Conservation (phyloP, 2,888 invertebrate genomes). For the Eupithecia tripunctaria region DNA sequence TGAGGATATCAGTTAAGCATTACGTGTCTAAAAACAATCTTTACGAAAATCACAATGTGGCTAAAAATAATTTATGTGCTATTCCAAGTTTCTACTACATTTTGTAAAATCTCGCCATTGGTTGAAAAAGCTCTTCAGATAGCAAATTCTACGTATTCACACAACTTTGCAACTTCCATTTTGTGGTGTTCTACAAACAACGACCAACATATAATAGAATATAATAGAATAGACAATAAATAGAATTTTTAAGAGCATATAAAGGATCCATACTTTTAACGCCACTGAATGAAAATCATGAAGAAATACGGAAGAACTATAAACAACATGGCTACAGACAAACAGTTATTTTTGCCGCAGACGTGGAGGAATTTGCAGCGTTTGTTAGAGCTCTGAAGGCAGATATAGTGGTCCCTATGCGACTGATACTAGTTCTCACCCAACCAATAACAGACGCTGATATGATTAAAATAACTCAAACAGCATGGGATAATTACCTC, state of each 20-base stretch:
- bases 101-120: constrained; percentile 23
- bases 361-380: constrained; percentile 50
- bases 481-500: constrained; percentile 60
- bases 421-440: constrained; percentile 55
- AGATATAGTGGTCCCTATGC: constrained; percentile 50
- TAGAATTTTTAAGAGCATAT: constrained; percentile 52
- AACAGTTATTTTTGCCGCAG: constrained; percentile 56
- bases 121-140: constrained; percentile 50
- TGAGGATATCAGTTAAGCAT: background rate
- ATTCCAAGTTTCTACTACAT: background rate
- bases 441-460: constrained; percentile 39
- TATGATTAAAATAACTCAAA: constrained; percentile 49
- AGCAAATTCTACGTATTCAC: constrained; percentile 53
- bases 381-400: constrained; percentile 51
- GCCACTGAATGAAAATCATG: constrained; percentile 40
- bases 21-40: background rate
- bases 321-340: constrained; percentile 51
- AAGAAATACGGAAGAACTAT: constrained; percentile 38
- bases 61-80: background rate
- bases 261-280: constrained; percentile 50
- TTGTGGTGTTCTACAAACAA: constrained; percentile 48
- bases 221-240: too few relatives aligned
- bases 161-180: constrained; percentile 50
- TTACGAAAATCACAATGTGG: constrained; percentile 1
- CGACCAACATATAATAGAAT: constrained; percentile 46